A percentile compares a stretch with the other conserved stretches of the same genome.
Evolutionary conservation across 2,113 vertebrate genomes (phyloP).

Genomic region (Xiphophorus hellerii): DNA sequence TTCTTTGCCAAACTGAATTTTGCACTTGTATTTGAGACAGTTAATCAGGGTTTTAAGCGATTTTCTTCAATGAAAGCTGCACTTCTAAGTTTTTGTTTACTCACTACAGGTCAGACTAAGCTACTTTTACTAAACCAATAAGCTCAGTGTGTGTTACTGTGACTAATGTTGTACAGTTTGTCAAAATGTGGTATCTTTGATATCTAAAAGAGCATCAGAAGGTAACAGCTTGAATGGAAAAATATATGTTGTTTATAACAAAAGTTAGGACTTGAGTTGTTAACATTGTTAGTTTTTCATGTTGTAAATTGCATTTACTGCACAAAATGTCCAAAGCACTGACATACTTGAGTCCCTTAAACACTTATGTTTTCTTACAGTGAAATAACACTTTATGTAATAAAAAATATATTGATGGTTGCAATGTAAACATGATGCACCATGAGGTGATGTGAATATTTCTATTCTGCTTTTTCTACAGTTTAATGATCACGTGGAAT

Average conservation of each 20-base stretch:
- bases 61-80: conserved; percentile 8
- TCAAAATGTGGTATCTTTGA: background rate
- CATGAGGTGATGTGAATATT: background rate
- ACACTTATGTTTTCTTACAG: background rate
- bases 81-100: background rate
- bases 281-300: background rate
- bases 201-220: too few species aligned
- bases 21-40: background rate
- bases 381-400: conserved; percentile 8
- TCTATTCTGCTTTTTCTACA: conserved; percentile 21
- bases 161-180: too few species aligned
- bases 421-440: background rate
- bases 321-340: background rate
- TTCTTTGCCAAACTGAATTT: background rate
- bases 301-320: background rate
- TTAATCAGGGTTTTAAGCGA: background rate
- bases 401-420: conserved; percentile 2
- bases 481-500: conserved; percentile 11
- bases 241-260: background rate
- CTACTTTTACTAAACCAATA: background rate
- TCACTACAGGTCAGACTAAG: background rate
- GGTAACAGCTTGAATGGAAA: background rate
- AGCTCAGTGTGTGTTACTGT: background rate
- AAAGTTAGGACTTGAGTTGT: background rate
- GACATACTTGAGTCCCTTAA: background rate